Percentiles rank a stretch among this genome's conserved stretches.
phyloP scores from a whole-genome alignment of 2,888 invertebrate genomes.

The Tinea trinotella region DNA sequence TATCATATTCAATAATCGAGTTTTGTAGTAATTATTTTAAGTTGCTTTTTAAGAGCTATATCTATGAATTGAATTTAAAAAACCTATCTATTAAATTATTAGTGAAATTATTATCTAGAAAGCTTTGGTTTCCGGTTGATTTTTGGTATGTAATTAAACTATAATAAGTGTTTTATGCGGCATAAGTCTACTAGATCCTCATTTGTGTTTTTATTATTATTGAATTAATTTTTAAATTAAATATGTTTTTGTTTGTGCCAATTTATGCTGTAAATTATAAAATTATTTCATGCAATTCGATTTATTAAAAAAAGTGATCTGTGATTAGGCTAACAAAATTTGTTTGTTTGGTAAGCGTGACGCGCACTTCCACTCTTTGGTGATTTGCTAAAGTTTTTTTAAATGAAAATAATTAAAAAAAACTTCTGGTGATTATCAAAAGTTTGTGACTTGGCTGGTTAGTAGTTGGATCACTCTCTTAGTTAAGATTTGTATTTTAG shows the following conservation, averaged over 20 bases:
- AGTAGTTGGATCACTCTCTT: neutral
- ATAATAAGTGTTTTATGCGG: too few species aligned
- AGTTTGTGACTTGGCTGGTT: neutral
- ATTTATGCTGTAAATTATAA: neutral
- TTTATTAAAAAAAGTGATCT: constrained; percentile 41
- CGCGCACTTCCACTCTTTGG: constrained; percentile 30
- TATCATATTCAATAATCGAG: too few species aligned
- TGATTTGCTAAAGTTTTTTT: constrained; percentile 6
- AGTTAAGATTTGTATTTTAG: too few species aligned
- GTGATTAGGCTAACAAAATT: constrained; percentile 60
- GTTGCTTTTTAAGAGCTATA: too few species aligned
- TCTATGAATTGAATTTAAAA: too few species aligned
- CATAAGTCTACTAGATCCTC: too few species aligned
- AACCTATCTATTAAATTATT: too few species aligned
- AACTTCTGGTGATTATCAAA: constrained; percentile 18
- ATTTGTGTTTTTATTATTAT: too few species aligned
- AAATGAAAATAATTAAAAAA: constrained; percentile 16
- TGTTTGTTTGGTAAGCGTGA: constrained; percentile 29
- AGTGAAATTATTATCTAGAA: too few species aligned
- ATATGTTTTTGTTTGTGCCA: constrained; percentile 1
- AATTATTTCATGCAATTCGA: constrained; percentile 38
- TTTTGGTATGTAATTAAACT: too few species aligned
- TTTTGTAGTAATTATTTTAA: too few species aligned
- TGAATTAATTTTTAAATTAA: neutral
- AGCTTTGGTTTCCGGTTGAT: too few species aligned